Evolutionary conservation across 2,797 vertebrate species (phyloP), one percentile per base, ranked within the genome.

Genomic region (Sparidentex hasta): DNA sequence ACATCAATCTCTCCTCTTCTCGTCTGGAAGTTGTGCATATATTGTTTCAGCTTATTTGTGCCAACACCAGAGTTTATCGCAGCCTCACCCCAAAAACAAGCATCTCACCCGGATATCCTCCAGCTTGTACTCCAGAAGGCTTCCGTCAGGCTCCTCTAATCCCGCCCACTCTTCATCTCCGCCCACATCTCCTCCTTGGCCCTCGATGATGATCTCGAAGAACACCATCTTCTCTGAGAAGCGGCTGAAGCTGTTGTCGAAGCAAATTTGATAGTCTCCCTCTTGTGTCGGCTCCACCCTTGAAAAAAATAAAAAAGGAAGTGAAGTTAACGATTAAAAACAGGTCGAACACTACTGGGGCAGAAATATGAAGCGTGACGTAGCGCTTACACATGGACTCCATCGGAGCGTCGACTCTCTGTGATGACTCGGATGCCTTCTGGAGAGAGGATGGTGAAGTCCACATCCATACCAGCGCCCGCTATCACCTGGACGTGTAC

Each of bases 151-250:
- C 82, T 97, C 96, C 2, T 93, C 96, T 0, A 96, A 88, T 43
- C 95, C 96, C 0, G 86, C 85, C 97, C 96, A 97, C 71, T 95
- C 95, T 0, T 97, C 96, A 0, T 94, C 95, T 46, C 91, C 96
- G 1, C 74, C 92, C n/a, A 93, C 93, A 0, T 95, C 96, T 4
- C 95, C 95, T 56, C 93, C 95, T 46, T 94, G 89, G 5, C 87
- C 88, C 7, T 97, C 96, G 25, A 96, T 90, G 89, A 98, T 96
- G 73, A 98, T 95, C 90, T 98, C 97, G 0, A 98, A 98, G 93
- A 98, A 98, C 59, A 98, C 96, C 84, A 97, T 92, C 92, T 98
- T 98, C 90, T 98, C 97, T 0, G 97, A 97, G 90, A 98, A 97
- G 66, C 93, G 95, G 83, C 97, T 98, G 94, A 98, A 98, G 88